Base-by-base conservation (phyloP, 2,797 vertebrate species). In the Agapornis canus region DNA sequence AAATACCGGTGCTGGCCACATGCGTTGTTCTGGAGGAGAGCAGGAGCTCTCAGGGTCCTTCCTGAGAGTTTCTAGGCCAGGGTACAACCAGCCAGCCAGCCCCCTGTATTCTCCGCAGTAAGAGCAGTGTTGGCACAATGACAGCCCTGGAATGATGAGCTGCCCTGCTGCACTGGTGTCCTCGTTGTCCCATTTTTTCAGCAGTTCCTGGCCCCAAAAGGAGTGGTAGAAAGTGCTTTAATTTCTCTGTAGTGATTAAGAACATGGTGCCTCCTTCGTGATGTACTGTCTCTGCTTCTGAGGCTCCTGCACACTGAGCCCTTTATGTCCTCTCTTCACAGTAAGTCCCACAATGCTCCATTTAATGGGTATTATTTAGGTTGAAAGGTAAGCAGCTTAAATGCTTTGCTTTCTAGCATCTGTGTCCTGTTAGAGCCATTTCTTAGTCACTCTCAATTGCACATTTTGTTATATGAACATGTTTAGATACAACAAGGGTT, bases 371-470 rank as follows among this genome's bases (percentile, higher is more conserved):
- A 79, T 66, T 93, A 87, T 73, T 84, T 85, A 66, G 79, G 76
- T 59, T 93, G 84, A 77, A 92, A 91, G 68, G 84, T 85, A 95
- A 96, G 91, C 91, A 89, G 71, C 68, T 94, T 94, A 90, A 93
- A 89, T 48, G 71, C 82, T 94, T 93, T 92, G 68, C 91, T 94
- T 94, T 82, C 87, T 64, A 75, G 82, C 76, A 42, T 87, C 63
- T 60, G 40, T 82, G 79, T 89, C 78, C 89, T 92, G 40, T 91
- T 93, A 73, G 54, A 90, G 31, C 29, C 60, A 57, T 83, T 59
- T 90, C 70, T 89, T 75, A 49, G 85, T 84, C 65, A 37, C 60
- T 86, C 63, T 77, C 43, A 82, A 8, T 88, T 85, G 84, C 76
- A 68, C 68, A 39, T 82, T 93, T 91, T 91, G 78, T 89, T 91